Percentiles rank a stretch among this genome's conserved stretches.
phyloP scores from a whole-genome alignment of 2,888 invertebrate genomes.

The Sminthurides aquaticus region DNA sequence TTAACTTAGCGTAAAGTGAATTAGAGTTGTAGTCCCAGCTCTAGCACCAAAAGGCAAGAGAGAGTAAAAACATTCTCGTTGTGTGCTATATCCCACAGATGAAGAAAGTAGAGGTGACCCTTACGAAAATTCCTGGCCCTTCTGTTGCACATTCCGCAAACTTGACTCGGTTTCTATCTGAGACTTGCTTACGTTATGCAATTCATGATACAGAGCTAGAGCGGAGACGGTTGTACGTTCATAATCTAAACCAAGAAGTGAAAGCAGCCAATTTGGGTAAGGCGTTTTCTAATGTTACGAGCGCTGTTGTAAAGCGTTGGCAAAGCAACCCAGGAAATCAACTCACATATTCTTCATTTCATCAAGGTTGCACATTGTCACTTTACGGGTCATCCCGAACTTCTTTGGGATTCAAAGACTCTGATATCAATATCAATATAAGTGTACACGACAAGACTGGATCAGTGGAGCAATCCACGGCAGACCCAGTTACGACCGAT shows the following conservation, averaged over 20 bases:
- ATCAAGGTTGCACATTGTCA: constrained; percentile 42
- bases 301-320: background rate
- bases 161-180: constrained; percentile 44
- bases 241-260: constrained; percentile 40
- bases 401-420: constrained; percentile 47
- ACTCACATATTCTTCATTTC: background rate
- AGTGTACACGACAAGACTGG: constrained; percentile 1
- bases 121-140: constrained; percentile 44
- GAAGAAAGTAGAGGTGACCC: constrained; percentile 24
- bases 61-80: too few relatives aligned
- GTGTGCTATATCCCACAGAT: too few relatives aligned
- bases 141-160: constrained; percentile 44
- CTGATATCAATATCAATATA: constrained; percentile 48
- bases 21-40: background rate
- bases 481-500: background rate
- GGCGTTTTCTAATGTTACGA: background rate
- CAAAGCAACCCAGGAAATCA: background rate
- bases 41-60: too few relatives aligned
- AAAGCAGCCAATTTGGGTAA: constrained; percentile 25
- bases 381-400: constrained; percentile 49
- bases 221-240: constrained; percentile 41
- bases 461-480: background rate
- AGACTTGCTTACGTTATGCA: constrained; percentile 43
- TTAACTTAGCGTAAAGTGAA: background rate
- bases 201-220: constrained; percentile 44